Evolutionary conservation across 2,888 invertebrate genomes (phyloP), one percentile per base, ranked within the genome.

Genomic region (Drosophila nr. perissopoda): DNA sequence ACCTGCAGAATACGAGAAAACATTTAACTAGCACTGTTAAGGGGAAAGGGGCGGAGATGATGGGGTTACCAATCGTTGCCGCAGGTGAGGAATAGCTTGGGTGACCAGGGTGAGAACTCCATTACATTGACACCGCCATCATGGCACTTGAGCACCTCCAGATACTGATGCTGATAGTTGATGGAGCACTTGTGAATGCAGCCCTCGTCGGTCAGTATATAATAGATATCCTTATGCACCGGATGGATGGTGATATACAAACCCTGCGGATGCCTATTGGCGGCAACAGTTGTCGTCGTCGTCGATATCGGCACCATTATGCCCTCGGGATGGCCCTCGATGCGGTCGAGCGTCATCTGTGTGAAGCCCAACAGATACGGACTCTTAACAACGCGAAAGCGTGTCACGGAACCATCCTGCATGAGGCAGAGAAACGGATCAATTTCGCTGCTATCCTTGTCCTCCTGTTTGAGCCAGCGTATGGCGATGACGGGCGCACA

Each of bases 141-240:
- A 90, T 98, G 98, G 0, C 97, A 97, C 77, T 95, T 94, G 89
- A 94, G 94, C 13, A 95, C 94, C 59, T 95, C 95, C 62, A 96
- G 93, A 87, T 96, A 96, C 82, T 96, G 95, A 89, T 97, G 96
- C 73, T 96, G 94, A 91, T 97, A 97, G 84, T 97, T 96, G 36
- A 95, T 96, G 0, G 97, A 97, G 90, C 97, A 98, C 89, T 95
- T 95, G 91, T 96, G 95, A 21, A 97, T 94, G 81, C 96, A 96
- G 2, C 98, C 98, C 90, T 98, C 97, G 82, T 96, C 96, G 0
- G 98, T 97, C 0, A 97, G 97, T 4, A 97, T 95, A 52, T 96
- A 94, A 91, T 98, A 98, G 18, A 95, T 93, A 75, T 95, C 95
- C 1, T 93, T 92, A 42, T 95, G 93, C 0, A 79, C 87, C 0